Conservation (phyloP, 2,888 invertebrate species). For the Ommatoiulus sabulosus region DNA sequence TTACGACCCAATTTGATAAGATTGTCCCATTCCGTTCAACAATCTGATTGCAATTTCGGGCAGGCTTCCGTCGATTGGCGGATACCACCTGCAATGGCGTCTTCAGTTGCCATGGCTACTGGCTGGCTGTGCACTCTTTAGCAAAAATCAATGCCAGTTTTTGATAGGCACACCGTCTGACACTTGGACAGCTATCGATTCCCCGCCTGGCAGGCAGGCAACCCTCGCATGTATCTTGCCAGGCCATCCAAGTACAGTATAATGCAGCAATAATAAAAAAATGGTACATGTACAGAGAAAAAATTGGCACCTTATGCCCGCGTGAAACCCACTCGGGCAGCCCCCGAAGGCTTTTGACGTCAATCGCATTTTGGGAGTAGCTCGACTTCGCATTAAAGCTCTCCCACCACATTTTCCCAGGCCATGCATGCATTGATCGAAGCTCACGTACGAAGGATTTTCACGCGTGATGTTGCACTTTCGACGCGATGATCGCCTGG, state of each 20-base stretch:
- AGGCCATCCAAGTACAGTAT: background rate
- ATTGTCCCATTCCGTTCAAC: background rate
- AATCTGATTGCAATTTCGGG: background rate
- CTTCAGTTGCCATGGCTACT: conserved; percentile 8
- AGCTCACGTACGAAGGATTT: background rate
- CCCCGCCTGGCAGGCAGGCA: background rate
- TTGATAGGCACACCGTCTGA: conserved; percentile 35
- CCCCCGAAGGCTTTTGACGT: background rate
- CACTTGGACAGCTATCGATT: conserved; percentile 24
- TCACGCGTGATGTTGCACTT: background rate
- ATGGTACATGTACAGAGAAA: too few relatives aligned
- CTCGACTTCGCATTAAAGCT: background rate
- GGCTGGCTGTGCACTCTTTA: background rate
- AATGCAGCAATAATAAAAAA: background rate
- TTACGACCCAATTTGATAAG: conserved; percentile 14
- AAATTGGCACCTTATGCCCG: conserved; percentile 2
- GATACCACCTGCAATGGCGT: background rate
- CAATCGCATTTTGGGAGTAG: background rate
- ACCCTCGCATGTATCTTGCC: background rate
- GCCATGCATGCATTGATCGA: background rate
- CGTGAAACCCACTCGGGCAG: background rate
- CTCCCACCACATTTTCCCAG: background rate
- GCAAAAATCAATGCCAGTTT: conserved; percentile 16
- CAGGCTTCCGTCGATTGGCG: background rate
- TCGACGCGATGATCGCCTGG: background rate